Conservation (phyloP, 2,888 invertebrate species). For the Latrodectus elegans region DNA sequence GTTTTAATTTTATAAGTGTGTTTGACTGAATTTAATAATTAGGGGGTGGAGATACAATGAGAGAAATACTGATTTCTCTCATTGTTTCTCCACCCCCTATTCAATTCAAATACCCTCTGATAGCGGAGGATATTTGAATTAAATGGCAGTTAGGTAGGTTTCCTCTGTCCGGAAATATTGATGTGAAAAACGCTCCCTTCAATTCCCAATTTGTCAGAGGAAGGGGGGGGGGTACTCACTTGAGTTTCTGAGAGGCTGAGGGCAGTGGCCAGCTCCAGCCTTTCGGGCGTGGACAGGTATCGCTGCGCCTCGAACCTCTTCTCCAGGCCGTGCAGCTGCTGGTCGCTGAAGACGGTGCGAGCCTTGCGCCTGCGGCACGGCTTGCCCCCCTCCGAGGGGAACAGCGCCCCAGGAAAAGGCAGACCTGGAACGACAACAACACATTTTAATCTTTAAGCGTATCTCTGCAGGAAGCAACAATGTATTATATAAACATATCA, state of each 20-base stretch:
- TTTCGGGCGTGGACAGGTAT: conserved; percentile 95
- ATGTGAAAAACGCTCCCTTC: too few species aligned
- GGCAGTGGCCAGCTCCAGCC: conserved; percentile 94
- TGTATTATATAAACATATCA: background rate
- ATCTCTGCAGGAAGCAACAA: background rate
- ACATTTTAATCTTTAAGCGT: too few species aligned
- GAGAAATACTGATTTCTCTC: too few species aligned
- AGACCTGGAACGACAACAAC: conserved; percentile 34
- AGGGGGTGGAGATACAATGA: too few species aligned
- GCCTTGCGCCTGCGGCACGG: conserved; percentile 88
- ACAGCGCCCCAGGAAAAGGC: conserved; percentile 63
- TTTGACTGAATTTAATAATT: too few species aligned
- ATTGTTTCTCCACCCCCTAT: too few species aligned
- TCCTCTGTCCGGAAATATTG: too few species aligned
- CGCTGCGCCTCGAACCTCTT: conserved; percentile 95
- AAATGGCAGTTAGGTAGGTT: too few species aligned
- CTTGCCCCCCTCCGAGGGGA: conserved; percentile 62
- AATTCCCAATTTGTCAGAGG: too few species aligned
- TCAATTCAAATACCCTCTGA: too few species aligned
- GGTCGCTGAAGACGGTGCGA: conserved; percentile 87
- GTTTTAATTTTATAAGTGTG: too few species aligned
- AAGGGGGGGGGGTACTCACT: conserved; percentile 73
- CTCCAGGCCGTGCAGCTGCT: conserved; percentile 86
- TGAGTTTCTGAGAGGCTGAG: conserved; percentile 94
- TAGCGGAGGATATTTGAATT: too few species aligned